phyloP scores from a whole-genome alignment of 2,888 invertebrate species.

The Nemurella pictetii region DNA sequence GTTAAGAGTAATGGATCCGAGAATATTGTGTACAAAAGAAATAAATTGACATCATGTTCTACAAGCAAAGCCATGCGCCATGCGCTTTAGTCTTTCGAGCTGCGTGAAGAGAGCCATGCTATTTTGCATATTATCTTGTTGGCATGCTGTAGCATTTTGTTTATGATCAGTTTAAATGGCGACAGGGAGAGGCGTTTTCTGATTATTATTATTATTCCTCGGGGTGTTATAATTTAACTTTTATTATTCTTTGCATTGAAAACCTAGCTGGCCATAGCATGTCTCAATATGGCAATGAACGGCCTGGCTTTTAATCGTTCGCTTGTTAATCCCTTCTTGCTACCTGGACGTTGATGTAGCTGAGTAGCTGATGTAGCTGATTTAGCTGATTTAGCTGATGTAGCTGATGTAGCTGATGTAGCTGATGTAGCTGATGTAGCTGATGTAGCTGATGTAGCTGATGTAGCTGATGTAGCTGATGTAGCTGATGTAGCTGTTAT shows the following conservation, averaged over 20 bases:
- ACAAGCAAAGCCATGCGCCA: neutral
- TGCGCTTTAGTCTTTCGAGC: neutral
- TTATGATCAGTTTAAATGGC: slow-evolving; percentile 25
- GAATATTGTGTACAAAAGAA: neutral
- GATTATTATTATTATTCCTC: slow-evolving; percentile 22
- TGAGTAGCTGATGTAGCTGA: no score
- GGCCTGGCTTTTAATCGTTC: no score
- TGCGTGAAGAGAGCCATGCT: neutral
- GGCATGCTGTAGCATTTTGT: neutral
- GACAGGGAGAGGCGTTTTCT: slow-evolving; percentile 29
- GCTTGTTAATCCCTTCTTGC: no score
- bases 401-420: no score
- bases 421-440: no score
- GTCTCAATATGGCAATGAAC: slow-evolving; percentile 15
- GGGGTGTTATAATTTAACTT: slow-evolving; percentile 13
- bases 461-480: no score
- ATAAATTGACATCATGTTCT: neutral
- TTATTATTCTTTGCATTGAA: slow-evolving; percentile 25
- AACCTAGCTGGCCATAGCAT: slow-evolving; percentile 11
- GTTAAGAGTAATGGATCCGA: neutral
- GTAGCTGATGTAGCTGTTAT: no score
- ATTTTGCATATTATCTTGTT: slow-evolving; percentile 15
- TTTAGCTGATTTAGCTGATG: no score
- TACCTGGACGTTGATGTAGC: no score
- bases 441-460: no score